These are phyloP conservation scores for Stegostoma tigrinum DNA, from an alignment of 2,113 vertebrate genomes.

Conservation along the genomic window DNA sequence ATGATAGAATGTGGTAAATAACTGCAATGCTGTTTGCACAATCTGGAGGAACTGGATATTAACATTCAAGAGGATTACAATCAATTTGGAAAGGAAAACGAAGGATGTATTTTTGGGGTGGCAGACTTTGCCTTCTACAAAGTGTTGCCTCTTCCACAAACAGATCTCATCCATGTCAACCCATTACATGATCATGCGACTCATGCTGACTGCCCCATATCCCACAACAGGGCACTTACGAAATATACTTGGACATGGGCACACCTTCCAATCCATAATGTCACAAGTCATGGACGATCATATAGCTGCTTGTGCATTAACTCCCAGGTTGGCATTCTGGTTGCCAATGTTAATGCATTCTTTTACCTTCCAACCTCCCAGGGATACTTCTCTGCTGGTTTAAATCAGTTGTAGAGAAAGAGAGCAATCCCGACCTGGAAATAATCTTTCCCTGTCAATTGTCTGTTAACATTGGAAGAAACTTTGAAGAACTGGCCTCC, in stretches of 20 bases:
- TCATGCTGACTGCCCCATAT: background rate
- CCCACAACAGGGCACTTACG: background rate
- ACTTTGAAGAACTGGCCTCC: background rate
- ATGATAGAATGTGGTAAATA: background rate
- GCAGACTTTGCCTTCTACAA: background rate
- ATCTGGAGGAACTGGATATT: background rate
- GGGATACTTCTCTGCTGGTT: background rate
- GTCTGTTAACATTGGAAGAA: background rate
- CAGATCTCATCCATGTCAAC: background rate
- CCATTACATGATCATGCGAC: background rate
- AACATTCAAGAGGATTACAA: background rate
- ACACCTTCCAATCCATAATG: background rate
- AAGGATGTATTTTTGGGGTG: background rate
- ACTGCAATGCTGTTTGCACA: background rate
- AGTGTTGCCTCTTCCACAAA: background rate
- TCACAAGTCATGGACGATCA: background rate
- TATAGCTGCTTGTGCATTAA: background rate
- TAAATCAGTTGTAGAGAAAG: too few species aligned
- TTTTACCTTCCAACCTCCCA: background rate
- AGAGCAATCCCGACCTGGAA: background rate
- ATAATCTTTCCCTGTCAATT: background rate
- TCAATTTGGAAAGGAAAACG: background rate
- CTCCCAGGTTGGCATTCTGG: background rate
- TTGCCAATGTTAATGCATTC: background rate
- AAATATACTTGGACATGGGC: background rate